A percentile compares a stretch with the other conserved stretches of the same genome.
phyloP scores from a whole-genome alignment of 2,888 invertebrate species.

The Petrolisthes cinctipes region DNA sequence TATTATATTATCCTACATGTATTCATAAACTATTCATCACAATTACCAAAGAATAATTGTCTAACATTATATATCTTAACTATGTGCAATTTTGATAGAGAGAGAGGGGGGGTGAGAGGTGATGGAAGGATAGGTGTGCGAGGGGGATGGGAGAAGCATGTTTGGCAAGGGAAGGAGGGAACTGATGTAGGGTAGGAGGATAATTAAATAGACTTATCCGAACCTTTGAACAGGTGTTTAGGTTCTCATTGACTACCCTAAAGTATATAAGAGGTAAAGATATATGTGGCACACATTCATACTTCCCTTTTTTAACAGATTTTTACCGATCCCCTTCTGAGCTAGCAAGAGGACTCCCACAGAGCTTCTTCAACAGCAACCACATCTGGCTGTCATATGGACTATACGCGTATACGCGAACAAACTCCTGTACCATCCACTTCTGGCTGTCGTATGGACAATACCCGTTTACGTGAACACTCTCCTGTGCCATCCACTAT shows the following conservation, averaged over 20 bases:
- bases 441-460: slow-evolving; percentile 36
- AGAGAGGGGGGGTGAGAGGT: background rate
- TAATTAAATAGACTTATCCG: slow-evolving; percentile 1
- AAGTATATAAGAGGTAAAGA: slow-evolving; percentile 4
- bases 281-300: slow-evolving; percentile 19
- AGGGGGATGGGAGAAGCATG: background rate
- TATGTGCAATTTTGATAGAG: slow-evolving; percentile 4
- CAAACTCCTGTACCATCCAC: background rate
- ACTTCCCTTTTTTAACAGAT: slow-evolving; percentile 23
- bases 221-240: background rate
- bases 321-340: slow-evolving; percentile 26
- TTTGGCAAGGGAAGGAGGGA: background rate
- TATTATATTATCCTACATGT: no score
- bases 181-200: background rate
- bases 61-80: background rate
- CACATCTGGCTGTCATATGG: no score
- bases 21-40: slow-evolving; percentile 7
- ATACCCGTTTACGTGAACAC: slow-evolving; percentile 27
- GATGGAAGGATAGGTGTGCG: background rate
- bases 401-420: no score
- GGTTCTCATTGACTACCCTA: slow-evolving; percentile 4
- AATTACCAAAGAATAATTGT: slow-evolving; percentile 1
- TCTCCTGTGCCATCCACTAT: slow-evolving; percentile 11
- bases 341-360: slow-evolving; percentile 14
- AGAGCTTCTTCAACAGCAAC: slow-evolving; percentile 30